These are phyloP conservation scores for Diplosoma virens DNA, from an alignment of 23 tunicate genomes.

Conservation along the genomic window DNA sequence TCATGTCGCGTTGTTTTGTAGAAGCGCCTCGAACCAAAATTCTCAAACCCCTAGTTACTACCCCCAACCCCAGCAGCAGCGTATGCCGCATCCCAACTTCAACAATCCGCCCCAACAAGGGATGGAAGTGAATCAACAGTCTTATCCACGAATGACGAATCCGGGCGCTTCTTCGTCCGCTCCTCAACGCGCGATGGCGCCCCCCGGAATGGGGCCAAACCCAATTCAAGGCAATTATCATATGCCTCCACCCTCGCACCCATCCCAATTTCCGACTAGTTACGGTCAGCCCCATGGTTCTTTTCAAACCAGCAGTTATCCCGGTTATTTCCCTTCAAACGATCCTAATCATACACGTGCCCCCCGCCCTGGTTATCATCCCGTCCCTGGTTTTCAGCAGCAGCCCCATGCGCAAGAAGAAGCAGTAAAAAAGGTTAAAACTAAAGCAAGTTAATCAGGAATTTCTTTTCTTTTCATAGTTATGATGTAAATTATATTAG, in stretches of 20 bases:
- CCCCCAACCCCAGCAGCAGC: slow-evolving; percentile 27
- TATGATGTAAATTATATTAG: not conserved
- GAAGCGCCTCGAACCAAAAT: not conserved
- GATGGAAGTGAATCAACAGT: slow-evolving; percentile 34
- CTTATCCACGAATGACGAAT: slow-evolving; percentile 48
- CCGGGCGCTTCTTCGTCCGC: slow-evolving; percentile 9
- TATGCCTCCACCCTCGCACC: slow-evolving; percentile 23
- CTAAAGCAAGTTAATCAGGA: not conserved
- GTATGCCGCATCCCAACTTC: slow-evolving; percentile 20
- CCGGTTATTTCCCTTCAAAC: not conserved
- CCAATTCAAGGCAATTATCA: slow-evolving; percentile 16
- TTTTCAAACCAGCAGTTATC: not conserved
- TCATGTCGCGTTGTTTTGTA: not conserved
- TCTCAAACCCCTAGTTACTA: slow-evolving; percentile 33
- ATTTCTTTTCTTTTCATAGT: not conserved
- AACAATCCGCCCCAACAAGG: slow-evolving; percentile 22
- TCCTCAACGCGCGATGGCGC: slow-evolving; percentile 54
- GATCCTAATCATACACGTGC: slow-evolving; percentile 26
- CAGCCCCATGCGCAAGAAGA: slow-evolving; percentile 40
- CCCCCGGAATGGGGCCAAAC: slow-evolving; percentile 32
- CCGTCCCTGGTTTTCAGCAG: not conserved
- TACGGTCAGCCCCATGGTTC: slow-evolving; percentile 24
- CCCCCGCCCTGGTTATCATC: slow-evolving; percentile 38
- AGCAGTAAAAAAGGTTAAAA: slow-evolving; percentile 29
- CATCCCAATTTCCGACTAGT: slow-evolving; percentile 2